Conservation (phyloP, 2,888 invertebrate genomes). For the Limenitis camilla region DNA sequence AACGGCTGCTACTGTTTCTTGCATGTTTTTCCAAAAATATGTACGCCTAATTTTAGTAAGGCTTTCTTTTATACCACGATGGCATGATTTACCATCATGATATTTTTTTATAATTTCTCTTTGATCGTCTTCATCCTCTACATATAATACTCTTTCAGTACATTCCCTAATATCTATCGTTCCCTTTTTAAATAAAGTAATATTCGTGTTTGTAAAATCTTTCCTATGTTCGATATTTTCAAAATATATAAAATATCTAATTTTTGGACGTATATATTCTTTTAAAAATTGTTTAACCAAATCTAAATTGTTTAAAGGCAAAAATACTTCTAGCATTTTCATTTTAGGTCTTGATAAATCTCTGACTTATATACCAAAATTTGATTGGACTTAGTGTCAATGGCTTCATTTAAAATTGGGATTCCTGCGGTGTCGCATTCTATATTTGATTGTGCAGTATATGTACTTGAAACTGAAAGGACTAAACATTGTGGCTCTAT, state of each 20-base stretch:
- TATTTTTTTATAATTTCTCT: slow-evolving; percentile 15
- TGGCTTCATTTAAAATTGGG: too few species aligned
- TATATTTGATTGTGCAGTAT: too few species aligned
- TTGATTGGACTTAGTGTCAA: too few species aligned
- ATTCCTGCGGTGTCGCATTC: too few species aligned
- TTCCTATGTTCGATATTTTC: background rate
- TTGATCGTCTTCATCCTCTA: slow-evolving; percentile 20
- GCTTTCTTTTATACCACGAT: slow-evolving; percentile 21
- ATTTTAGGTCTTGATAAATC: background rate
- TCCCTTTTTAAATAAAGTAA: slow-evolving; percentile 21
- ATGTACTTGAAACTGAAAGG: too few species aligned
- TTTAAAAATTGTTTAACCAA: background rate
- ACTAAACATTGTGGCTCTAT: too few species aligned
- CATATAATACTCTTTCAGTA: slow-evolving; percentile 18
- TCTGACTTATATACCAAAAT: background rate
- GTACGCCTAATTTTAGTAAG: slow-evolving; percentile 20
- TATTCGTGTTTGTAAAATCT: background rate
- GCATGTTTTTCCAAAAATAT: slow-evolving; percentile 27
- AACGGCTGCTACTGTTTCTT: slow-evolving; percentile 15
- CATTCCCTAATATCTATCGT: slow-evolving; percentile 26
- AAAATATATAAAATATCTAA: background rate
- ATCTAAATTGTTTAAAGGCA: background rate
- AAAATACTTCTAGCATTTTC: background rate
- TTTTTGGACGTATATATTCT: background rate
- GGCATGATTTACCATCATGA: slow-evolving; percentile 13